Conservation (phyloP, 2,113 vertebrate genomes). For the Elephantulus edwardii region DNA sequence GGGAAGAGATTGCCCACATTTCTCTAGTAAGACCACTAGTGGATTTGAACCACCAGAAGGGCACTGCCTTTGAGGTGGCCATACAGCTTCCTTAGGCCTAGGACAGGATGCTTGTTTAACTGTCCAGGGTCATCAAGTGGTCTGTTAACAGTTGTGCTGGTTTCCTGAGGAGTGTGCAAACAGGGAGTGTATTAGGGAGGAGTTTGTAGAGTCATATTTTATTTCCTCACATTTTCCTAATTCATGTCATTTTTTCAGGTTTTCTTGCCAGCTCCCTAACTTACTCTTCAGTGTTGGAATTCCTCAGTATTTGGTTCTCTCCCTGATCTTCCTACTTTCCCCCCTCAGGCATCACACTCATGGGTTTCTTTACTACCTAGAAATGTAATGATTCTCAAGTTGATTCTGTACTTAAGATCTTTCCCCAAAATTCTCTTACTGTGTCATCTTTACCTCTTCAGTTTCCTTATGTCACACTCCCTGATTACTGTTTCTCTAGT, state of each 20-base stretch:
- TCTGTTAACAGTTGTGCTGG: neutral
- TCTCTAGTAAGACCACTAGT: no score
- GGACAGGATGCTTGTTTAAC: neutral
- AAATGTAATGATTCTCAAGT: neutral
- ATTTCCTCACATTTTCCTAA: neutral
- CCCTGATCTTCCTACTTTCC: neutral
- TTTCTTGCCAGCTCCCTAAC: neutral
- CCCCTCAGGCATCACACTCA: neutral
- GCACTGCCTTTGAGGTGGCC: no score
- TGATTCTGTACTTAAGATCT: neutral
- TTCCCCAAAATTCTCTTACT: rapidly evolving
- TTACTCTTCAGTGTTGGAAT: neutral
- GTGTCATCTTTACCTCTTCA: neutral
- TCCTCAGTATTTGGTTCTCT: neutral
- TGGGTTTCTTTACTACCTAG: neutral
- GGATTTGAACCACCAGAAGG: no score
- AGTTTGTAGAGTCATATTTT: neutral
- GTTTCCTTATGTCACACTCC: neutral
- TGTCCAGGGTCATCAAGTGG: neutral
- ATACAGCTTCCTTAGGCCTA: no score
- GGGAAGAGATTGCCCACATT: no score
- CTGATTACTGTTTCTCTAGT: neutral
- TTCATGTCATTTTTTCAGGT: neutral
- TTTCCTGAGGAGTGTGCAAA: neutral
- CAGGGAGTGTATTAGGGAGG: no score